Percentiles rank a stretch among this genome's conserved stretches.
phyloP scores from a whole-genome alignment of 2,888 invertebrate genomes.

The Thereva unica region DNA sequence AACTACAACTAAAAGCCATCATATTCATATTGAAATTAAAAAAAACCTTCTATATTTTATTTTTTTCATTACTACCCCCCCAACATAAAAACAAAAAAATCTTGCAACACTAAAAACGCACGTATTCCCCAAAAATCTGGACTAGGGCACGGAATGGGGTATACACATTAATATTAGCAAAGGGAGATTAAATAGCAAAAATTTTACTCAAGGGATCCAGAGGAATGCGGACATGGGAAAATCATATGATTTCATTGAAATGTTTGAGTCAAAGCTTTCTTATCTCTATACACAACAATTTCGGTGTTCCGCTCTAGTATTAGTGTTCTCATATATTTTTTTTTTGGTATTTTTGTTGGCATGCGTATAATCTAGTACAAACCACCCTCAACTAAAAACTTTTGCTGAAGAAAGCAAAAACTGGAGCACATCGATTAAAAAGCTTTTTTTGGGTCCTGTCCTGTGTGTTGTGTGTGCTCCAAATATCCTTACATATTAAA shows the following conservation, averaged over 20 bases:
- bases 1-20: too few relatives aligned
- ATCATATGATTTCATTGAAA: conserved; percentile 40
- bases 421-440: conserved; percentile 32
- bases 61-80: background rate
- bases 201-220: conserved; percentile 36
- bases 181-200: conserved; percentile 14
- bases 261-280: conserved; percentile 24
- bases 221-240: conserved; percentile 39
- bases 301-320: background rate
- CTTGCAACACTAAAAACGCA: background rate
- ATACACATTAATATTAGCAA: conserved; percentile 4
- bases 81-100: background rate
- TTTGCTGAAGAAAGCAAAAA: conserved; percentile 32
- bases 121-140: background rate
- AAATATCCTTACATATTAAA: background rate
- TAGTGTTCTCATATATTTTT: background rate
- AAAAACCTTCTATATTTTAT: background rate
- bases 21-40: too few relatives aligned
- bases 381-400: conserved; percentile 19
- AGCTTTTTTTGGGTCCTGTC: too few relatives aligned
- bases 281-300: background rate
- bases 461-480: conserved; percentile 16
- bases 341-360: conserved; percentile 4
- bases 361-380: conserved; percentile 18
- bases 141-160: background rate